These are phyloP conservation scores for Junco hyemalis DNA, from an alignment of 2,113 vertebrate genomes.

Conservation along the genomic window DNA sequence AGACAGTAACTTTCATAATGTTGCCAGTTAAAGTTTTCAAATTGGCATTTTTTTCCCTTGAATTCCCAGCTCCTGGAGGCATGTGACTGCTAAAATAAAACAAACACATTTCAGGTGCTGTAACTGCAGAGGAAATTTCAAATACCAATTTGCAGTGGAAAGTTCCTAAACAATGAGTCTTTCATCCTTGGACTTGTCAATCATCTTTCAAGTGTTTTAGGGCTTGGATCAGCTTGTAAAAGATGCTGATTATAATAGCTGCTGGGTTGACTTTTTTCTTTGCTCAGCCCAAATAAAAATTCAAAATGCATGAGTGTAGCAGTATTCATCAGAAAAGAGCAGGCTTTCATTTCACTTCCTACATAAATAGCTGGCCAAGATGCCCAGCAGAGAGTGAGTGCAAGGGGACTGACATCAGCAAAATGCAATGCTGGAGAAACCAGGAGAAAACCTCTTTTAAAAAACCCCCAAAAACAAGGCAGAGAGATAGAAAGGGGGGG, in stretches of 20 bases:
- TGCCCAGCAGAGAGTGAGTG: not conserved
- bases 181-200: not conserved
- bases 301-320: not conserved
- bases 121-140: not conserved
- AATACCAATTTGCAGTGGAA: not conserved
- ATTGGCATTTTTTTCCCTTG: not conserved
- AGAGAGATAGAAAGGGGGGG: fast-evolving
- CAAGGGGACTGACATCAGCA: not conserved
- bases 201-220: not conserved
- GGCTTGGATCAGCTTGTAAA: not conserved
- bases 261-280: not conserved
- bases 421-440: not conserved
- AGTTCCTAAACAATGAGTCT: not conserved
- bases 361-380: not conserved
- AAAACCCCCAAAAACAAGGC: fast-evolving
- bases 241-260: not conserved
- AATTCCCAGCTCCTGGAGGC: not conserved
- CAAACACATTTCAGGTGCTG: not conserved
- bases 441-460: not conserved
- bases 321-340: not conserved
- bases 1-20: not conserved
- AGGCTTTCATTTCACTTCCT: not conserved
- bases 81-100: not conserved
- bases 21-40: not conserved
- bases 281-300: not conserved